Conservation (phyloP, 2,797 vertebrate genomes). For the Coranthus polyacanthus region DNA sequence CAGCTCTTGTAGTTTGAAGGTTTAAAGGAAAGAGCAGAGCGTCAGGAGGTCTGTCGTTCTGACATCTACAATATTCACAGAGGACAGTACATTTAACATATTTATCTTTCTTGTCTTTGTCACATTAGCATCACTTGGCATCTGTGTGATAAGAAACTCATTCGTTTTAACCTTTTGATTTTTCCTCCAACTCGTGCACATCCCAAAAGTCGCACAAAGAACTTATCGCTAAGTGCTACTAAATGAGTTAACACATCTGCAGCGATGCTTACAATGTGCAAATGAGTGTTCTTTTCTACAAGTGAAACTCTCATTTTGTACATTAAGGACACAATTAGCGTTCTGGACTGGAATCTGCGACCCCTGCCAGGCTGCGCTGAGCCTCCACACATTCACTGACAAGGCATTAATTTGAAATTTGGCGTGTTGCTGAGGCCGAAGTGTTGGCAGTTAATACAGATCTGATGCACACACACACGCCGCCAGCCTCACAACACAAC, state of each 20-base stretch:
- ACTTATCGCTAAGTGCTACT: slow-evolving; percentile 85
- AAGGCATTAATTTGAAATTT: slow-evolving; percentile 95
- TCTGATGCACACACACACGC: slow-evolving; percentile 60
- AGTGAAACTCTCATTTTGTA: slow-evolving; percentile 85
- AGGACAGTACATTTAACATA: too few relatives aligned
- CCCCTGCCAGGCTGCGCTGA: slow-evolving; percentile 85
- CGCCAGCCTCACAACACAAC: slow-evolving; percentile 64
- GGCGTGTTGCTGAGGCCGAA: slow-evolving; percentile 83
- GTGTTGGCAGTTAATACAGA: slow-evolving; percentile 88
- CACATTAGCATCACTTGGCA: too few relatives aligned
- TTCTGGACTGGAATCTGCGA: slow-evolving; percentile 87
- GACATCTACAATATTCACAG: too few relatives aligned
- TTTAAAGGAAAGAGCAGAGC: too few relatives aligned
- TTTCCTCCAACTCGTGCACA: slow-evolving; percentile 11
- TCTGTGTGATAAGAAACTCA: not conserved
- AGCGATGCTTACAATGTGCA: slow-evolving; percentile 45
- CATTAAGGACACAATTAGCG: slow-evolving; percentile 94
- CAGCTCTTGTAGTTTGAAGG: too few relatives aligned
- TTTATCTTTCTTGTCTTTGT: too few relatives aligned
- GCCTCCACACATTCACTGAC: slow-evolving; percentile 91
- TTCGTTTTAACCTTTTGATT: slow-evolving; percentile 19
- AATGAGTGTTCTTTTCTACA: slow-evolving; percentile 77
- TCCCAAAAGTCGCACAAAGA: slow-evolving; percentile 83
- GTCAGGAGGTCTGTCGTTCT: too few relatives aligned
- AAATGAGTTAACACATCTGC: slow-evolving; percentile 92